phyloP scores from a whole-genome alignment of 2,888 invertebrate species.

The Melanostoma scalare region DNA sequence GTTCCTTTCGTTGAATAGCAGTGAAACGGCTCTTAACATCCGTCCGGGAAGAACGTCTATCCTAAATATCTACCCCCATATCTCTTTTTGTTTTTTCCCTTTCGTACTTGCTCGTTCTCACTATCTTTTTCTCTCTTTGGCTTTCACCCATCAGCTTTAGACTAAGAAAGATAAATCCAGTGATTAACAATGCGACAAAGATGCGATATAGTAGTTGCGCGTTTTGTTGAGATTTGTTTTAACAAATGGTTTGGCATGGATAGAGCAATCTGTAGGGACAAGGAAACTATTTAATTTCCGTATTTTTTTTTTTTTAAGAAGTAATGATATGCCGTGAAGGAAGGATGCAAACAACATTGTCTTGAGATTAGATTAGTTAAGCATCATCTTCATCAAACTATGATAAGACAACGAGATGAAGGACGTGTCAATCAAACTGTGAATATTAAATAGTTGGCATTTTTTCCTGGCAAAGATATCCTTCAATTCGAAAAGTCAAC shows the following conservation, averaged over 20 bases:
- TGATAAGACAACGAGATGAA: too few relatives aligned
- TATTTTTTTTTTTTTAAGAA: constrained; percentile 49
- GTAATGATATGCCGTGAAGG: constrained; percentile 40
- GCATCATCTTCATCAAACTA: too few relatives aligned
- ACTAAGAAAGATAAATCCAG: constrained; percentile 66
- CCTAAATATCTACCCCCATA: background rate
- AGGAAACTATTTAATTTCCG: constrained; percentile 73
- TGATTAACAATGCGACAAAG: constrained; percentile 73
- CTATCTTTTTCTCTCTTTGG: background rate
- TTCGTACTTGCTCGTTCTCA: too few relatives aligned
- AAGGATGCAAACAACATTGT: constrained; percentile 44
- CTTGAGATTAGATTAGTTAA: constrained; percentile 10
- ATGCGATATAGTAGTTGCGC: constrained; percentile 63
- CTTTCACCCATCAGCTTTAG: background rate
- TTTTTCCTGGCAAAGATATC: too few relatives aligned
- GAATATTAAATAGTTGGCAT: too few relatives aligned
- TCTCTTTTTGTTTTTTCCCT: too few relatives aligned
- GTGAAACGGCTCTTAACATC: constrained; percentile 53
- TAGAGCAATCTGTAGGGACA: constrained; percentile 63
- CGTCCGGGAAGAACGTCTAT: constrained; percentile 23
- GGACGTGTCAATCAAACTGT: too few relatives aligned
- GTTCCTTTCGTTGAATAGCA: constrained; percentile 29
- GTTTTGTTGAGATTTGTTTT: constrained; percentile 63
- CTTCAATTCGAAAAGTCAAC: too few relatives aligned
- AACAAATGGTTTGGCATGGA: constrained; percentile 60